Evolutionary conservation across 2,113 vertebrate species (phyloP), one percentile per base, ranked within the genome.

Genomic region (Phoxinus phoxinus): DNA sequence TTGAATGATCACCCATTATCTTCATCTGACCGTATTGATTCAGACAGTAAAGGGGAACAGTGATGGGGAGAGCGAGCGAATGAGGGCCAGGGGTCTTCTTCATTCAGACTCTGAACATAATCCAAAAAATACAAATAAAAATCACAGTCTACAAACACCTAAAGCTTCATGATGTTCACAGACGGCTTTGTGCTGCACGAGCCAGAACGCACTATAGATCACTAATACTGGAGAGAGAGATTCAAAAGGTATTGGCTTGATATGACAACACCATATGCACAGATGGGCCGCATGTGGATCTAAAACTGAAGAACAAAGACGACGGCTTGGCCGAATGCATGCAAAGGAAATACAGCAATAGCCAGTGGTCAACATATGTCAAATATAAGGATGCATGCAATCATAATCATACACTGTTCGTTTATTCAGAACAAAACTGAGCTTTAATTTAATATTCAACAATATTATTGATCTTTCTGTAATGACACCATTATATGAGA

Each of bases 21-120:
- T 86, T 86, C 71, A 65, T 21, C 53, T 46, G 25, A 51, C 90
- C 81, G 83, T 89, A 93, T 91, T 71, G 91, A 94, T 92, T 91
- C 78, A 72, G 35, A 41, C 72, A 65, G 89, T 90, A 35, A 41
- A 71, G 32, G 9, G 67, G 41, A 71, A 71, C 35, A 71, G 41
- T 71, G 35, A 11, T 9, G 13, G 32, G 3, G 30, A 13, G 30
- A 35, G 30, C 41, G 21, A 65, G n/a, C 23, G 10, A 77, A 83
- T 15, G 32, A 25, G 46, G 25, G n/a, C 27, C 30, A 25, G 25
- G 35, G 13, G 81, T 59, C 32, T 79, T 59, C 32, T 79, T 41
- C 76, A 61, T 59, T 61, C 21, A 71, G 67, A 21, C 69, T 3
- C 19, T 21, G 69, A 72, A 23, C 21, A 23, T 21, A 41, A 71